Percentiles rank a stretch among this genome's conserved stretches.
phyloP scores from a whole-genome alignment of 2,888 invertebrate species.

The Stramonita haemastoma region DNA sequence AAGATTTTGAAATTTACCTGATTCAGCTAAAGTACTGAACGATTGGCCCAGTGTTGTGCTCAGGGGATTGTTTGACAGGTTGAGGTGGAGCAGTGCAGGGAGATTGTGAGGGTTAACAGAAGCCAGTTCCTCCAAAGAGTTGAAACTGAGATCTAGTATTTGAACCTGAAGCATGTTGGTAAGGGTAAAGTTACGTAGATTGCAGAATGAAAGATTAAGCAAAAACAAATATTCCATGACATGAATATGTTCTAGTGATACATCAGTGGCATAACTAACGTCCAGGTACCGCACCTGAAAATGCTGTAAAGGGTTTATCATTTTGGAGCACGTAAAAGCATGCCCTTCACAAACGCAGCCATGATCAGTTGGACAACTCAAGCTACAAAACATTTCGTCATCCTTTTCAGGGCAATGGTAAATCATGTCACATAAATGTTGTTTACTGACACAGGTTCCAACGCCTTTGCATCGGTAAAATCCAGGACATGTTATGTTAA shows the following conservation, averaged over 20 bases:
- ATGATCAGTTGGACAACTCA: conserved; percentile 18
- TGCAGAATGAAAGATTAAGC: neutral
- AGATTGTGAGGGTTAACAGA: neutral
- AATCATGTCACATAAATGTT: conserved; percentile 45
- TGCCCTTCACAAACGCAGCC: conserved; percentile 30
- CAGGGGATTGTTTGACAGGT: neutral
- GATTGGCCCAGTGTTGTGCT: neutral
- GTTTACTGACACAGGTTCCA: conserved; percentile 39
- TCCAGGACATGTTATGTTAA: conserved; percentile 39
- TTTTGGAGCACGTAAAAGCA: conserved; percentile 11
- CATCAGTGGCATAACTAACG: neutral
- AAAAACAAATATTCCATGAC: conserved; percentile 6
- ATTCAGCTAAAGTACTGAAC: neutral
- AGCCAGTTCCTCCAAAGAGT: neutral
- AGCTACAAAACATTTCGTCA: conserved; percentile 42
- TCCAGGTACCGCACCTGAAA: conserved; percentile 35
- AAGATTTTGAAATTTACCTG: neutral
- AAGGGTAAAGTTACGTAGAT: neutral
- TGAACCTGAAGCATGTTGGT: neutral
- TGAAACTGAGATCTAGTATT: neutral
- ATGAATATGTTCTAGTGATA: neutral
- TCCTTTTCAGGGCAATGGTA: conserved; percentile 47
- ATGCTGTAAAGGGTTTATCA: conserved; percentile 8
- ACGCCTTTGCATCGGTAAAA: conserved; percentile 41
- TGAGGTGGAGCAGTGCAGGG: neutral